Conservation (phyloP, 2,113 vertebrate genomes). For the Pithys albifrons region DNA sequence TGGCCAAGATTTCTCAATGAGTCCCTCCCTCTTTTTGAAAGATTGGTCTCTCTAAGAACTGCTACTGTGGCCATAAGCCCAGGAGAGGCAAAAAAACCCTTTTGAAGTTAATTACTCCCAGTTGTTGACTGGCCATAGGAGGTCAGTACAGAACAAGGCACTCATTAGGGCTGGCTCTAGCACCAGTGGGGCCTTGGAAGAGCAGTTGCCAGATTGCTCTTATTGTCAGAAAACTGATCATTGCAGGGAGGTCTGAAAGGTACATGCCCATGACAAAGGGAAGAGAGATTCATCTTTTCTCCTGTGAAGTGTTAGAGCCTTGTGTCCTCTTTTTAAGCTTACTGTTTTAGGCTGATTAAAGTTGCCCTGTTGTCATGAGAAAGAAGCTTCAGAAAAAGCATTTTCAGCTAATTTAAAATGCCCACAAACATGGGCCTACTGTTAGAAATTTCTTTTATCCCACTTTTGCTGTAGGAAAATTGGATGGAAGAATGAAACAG, state of each 20-base stretch:
- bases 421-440: not conserved
- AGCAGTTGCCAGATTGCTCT: not conserved
- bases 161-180: not conserved
- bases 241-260: not conserved
- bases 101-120: not conserved
- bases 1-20: not conserved
- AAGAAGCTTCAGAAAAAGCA: not conserved
- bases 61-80: not conserved
- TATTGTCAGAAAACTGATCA: not conserved
- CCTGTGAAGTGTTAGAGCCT: not conserved
- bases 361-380: not conserved
- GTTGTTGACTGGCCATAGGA: slow-evolving; percentile 12
- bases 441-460: not conserved
- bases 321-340: not conserved
- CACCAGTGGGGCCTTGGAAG: not conserved
- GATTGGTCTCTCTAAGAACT: not conserved
- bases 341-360: not conserved
- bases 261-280: not conserved
- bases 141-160: slow-evolving; percentile 34
- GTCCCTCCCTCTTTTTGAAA: not conserved
- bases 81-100: not conserved
- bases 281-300: not conserved
- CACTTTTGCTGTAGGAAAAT: not conserved
- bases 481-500: not conserved
- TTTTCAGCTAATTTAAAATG: not conserved